These are phyloP conservation scores for Eugnorisma glareosa DNA, from an alignment of 2,888 invertebrate species.

Conservation along the genomic window DNA sequence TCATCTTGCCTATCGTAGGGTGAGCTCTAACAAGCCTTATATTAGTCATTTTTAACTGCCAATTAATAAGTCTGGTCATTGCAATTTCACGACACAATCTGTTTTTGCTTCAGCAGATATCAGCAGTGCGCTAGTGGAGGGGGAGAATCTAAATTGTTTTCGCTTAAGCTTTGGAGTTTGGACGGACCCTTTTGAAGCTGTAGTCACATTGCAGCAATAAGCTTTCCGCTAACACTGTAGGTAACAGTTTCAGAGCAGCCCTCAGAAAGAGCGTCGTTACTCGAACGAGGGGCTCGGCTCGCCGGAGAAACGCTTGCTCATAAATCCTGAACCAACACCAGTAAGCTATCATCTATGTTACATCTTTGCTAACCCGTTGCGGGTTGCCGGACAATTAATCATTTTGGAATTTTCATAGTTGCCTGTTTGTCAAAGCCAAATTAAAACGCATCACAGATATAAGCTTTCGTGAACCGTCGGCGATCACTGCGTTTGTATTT, in stretches of 20 bases:
- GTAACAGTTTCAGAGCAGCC: conserved; percentile 89
- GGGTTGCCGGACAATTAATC: conserved; percentile 37
- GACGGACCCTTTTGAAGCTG: conserved; percentile 63
- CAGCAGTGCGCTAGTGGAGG: conserved; percentile 36
- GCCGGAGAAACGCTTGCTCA: conserved; percentile 90
- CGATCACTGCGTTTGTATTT: conserved; percentile 22
- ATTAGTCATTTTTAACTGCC: conserved; percentile 13
- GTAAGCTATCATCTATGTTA: conserved; percentile 81
- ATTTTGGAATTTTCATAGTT: conserved; percentile 49
- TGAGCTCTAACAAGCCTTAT: conserved; percentile 30
- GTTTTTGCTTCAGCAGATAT: conserved; percentile 55
- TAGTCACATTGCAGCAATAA: conserved; percentile 61
- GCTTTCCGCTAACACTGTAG: conserved; percentile 81
- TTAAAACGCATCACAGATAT: conserved; percentile 36
- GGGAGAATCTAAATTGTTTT: conserved; percentile 36
- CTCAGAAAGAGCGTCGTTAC: conserved; percentile 87
- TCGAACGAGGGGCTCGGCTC: conserved; percentile 86
- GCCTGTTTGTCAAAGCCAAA: conserved; percentile 58
- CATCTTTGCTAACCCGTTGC: conserved; percentile 52
- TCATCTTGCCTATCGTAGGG: conserved; percentile 44
- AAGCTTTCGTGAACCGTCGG: conserved; percentile 49
- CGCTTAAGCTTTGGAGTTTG: conserved; percentile 65
- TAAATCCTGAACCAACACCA: conserved; percentile 89
- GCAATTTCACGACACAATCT: conserved; percentile 32
- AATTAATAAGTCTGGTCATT: conserved; percentile 28